These are phyloP conservation scores for Limanda limanda DNA, from an alignment of 2,113 vertebrate species.

Conservation along the genomic window DNA sequence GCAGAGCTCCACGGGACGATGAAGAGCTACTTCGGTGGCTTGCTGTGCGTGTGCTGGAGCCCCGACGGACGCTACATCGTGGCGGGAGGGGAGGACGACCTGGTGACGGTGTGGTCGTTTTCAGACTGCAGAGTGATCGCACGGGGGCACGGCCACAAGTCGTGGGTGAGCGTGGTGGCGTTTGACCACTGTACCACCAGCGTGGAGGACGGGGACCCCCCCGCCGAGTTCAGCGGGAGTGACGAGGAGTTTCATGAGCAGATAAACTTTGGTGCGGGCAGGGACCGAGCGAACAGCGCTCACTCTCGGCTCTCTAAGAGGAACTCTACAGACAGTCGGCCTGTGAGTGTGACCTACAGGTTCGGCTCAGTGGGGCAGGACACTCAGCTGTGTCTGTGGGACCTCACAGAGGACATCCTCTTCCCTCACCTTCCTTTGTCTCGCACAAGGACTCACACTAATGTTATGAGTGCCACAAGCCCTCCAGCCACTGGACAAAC, in stretches of 20 bases:
- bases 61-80: conserved; percentile 97
- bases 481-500: conserved; percentile 81
- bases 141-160: conserved; percentile 95
- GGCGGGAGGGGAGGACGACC: conserved; percentile 96
- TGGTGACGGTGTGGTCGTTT: conserved; percentile 99
- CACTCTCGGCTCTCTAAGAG: conserved; percentile 96
- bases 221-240: conserved; percentile 94
- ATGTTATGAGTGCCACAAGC: conserved; percentile 96
- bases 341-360: conserved; percentile 95
- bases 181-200: conserved; percentile 98
- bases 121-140: conserved; percentile 95
- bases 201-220: conserved; percentile 92
- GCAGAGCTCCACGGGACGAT: conserved; percentile 97
- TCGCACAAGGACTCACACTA: conserved; percentile 97
- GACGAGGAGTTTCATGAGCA: conserved; percentile 98
- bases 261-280: conserved; percentile 89
- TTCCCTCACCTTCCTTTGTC: conserved; percentile 98
- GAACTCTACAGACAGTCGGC: conserved; percentile 96
- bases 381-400: conserved; percentile 97
- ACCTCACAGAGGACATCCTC: conserved; percentile 98
- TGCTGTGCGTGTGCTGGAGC: conserved; percentile 99
- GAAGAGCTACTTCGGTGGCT: conserved; percentile 99
- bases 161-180: conserved; percentile 98
- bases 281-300: conserved; percentile 93
- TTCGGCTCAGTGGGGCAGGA: conserved; percentile 99